These are phyloP conservation scores for Mechanitis messenoides DNA, from an alignment of 2,888 invertebrate genomes.

Conservation along the genomic window DNA sequence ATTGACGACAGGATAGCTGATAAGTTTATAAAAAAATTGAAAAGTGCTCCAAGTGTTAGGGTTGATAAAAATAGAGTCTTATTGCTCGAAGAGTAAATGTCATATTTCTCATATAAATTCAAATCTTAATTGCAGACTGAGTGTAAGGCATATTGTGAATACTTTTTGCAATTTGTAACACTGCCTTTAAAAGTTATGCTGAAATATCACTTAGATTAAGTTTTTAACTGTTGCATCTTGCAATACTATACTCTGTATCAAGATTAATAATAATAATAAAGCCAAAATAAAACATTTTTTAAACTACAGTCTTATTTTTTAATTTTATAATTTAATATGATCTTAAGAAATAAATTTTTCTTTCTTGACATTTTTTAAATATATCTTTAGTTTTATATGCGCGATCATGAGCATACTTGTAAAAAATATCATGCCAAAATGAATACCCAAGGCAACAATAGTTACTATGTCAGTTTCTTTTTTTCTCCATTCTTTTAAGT, in stretches of 20 bases:
- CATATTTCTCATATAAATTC: constrained; percentile 9
- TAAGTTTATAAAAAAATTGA: constrained; percentile 84
- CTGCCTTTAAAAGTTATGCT: constrained; percentile 21
- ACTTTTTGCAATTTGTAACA: constrained; percentile 19
- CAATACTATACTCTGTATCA: constrained; percentile 14
- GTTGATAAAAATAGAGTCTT: constrained; percentile 79
- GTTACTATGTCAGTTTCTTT: too few relatives aligned
- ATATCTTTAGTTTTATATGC: too few relatives aligned
- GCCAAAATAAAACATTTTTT: constrained; percentile 15
- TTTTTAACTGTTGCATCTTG: constrained; percentile 8
- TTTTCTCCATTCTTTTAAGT: too few relatives aligned
- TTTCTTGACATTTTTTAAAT: too few relatives aligned
- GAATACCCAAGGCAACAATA: too few relatives aligned
- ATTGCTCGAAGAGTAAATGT: constrained; percentile 36
- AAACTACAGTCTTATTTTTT: constrained; percentile 10
- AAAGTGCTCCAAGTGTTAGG: constrained; percentile 79
- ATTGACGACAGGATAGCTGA: constrained; percentile 79
- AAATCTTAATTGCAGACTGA: constrained; percentile 17
- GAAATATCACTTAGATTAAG: constrained; percentile 18
- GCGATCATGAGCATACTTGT: too few relatives aligned
- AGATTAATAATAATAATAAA: constrained; percentile 13
- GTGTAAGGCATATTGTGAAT: constrained; percentile 13
- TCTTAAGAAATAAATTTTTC: background rate
- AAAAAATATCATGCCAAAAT: too few relatives aligned
- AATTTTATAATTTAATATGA: background rate